Base-by-base conservation (phyloP, 1,140 invertebrate genomes). In the Vollenhovia emeryi region DNA sequence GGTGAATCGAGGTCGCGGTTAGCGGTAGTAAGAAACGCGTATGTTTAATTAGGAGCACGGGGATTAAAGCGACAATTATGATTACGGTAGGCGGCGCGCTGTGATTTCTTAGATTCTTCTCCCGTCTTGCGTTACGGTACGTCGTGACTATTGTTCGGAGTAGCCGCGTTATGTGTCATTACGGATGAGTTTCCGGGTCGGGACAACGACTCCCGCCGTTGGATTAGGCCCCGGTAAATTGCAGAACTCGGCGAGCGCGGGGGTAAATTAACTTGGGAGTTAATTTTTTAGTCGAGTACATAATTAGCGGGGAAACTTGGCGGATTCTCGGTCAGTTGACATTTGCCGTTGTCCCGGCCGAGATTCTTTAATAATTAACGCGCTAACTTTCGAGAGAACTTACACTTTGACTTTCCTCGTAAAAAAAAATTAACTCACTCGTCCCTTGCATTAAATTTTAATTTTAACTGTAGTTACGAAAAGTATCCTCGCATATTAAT, bases 111-210 rank as follows among this genome's bases (percentile, higher is more conserved):
- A 43, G 52, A 24, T 68, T 40, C 18, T 68, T 33, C 43, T 40
- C 40, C 24, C 18, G n/a, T 57, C 57, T 74, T 18, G 3, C 18
- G 11, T 24, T 15, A 45, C 21, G 52, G 80, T 73, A 48, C 36
- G 78, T 62, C 52, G 52, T 57, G 71, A 71, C 66, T 45, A 87
- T 88, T 88, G 87, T 87, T 78, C 57, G 73, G 3, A 57, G 45
- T 84, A 80, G 64, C 79, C 75, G 69, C 69, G 64, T 87, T 84
- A 68, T 52, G 48, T 79, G 71, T 68, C 86, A 86, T 84, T 66
- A 55, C 55, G 64, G 52, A 30, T 69, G 62, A 86, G 45, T 86
- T 87, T 84, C 86, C 87, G 74, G 87, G 80, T 60, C 74, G 68
- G 82, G 40, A 40, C 40, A 80, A 86, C 73, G 64, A 86, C 71